These are phyloP conservation scores for Drosophila carrolli DNA, from an alignment of 1,140 invertebrate species.

Conservation along the genomic window DNA sequence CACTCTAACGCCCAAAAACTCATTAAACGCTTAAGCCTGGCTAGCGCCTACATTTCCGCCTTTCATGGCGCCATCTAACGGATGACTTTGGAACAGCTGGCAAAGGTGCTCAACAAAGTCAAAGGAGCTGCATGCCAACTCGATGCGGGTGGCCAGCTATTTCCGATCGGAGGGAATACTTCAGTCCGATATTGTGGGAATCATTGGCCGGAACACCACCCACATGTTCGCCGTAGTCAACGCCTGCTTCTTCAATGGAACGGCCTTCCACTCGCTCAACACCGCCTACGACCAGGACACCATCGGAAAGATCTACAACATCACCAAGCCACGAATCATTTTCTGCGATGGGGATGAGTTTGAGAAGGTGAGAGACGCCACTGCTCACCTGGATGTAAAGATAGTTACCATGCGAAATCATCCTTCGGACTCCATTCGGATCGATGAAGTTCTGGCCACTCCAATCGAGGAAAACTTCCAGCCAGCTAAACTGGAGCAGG, in stretches of 20 bases:
- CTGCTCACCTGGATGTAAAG: constrained; percentile 13
- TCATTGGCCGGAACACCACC: constrained; percentile 65
- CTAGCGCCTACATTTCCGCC: too few species aligned
- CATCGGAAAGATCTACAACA: constrained; percentile 50
- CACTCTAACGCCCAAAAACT: too few species aligned
- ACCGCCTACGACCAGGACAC: constrained; percentile 45
- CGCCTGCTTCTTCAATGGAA: constrained; percentile 73
- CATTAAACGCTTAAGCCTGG: too few species aligned
- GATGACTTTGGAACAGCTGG: too few species aligned
- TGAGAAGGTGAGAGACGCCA: constrained; percentile 38
- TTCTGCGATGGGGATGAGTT: constrained; percentile 72
- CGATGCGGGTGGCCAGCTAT: constrained; percentile 56
- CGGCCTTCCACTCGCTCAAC: constrained; percentile 64
- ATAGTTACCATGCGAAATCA: constrained; percentile 57
- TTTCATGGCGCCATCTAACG: too few species aligned
- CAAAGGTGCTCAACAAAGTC: too few species aligned
- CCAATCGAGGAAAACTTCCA: constrained; percentile 20
- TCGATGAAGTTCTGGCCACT: constrained; percentile 45
- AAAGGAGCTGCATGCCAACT: constrained; percentile 48
- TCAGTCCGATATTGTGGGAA: constrained; percentile 67
- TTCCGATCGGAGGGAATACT: constrained; percentile 42
- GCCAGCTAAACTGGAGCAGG: constrained; percentile 37
- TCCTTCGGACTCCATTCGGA: constrained; percentile 21
- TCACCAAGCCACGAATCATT: constrained; percentile 62
- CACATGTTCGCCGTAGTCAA: constrained; percentile 60